A percentile compares a stretch with the other conserved stretches of the same genome.
phyloP scores from a whole-genome alignment of 2,888 invertebrate genomes.

The Metellina segmentata region DNA sequence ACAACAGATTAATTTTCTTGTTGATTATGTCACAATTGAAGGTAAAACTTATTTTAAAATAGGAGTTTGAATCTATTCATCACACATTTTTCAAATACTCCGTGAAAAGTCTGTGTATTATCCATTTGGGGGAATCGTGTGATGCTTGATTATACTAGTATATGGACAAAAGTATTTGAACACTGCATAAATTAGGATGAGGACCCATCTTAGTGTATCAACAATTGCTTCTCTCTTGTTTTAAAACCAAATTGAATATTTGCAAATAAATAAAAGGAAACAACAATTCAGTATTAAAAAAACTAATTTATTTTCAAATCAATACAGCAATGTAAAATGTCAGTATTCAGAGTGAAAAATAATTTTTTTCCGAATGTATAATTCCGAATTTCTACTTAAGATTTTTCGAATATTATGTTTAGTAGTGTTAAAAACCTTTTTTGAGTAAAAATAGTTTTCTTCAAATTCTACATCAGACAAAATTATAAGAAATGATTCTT shows the following conservation, averaged over 20 bases:
- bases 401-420: not conserved
- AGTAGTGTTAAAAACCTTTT: not conserved
- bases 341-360: conserved; percentile 50
- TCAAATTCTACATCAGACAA: not conserved
- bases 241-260: not conserved
- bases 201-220: too few species aligned
- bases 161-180: too few species aligned
- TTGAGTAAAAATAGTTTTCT: not conserved
- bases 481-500: not conserved
- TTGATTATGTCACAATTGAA: too few species aligned
- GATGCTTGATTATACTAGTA: too few species aligned
- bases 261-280: not conserved
- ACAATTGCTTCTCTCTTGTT: too few species aligned
- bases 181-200: too few species aligned
- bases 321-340: conserved; percentile 53
- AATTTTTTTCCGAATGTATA: not conserved
- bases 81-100: too few species aligned
- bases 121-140: too few species aligned
- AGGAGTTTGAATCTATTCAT: too few species aligned
- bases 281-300: conserved; percentile 32
- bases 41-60: too few species aligned
- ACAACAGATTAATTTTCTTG: too few species aligned
- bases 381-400: not conserved
- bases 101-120: too few species aligned
- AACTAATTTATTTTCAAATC: conserved; percentile 52